A percentile compares a stretch with the other conserved stretches of the same genome.
Evolutionary conservation across 2,113 vertebrate genomes (phyloP).

Genomic region (Ceyx cyanopectus): DNA sequence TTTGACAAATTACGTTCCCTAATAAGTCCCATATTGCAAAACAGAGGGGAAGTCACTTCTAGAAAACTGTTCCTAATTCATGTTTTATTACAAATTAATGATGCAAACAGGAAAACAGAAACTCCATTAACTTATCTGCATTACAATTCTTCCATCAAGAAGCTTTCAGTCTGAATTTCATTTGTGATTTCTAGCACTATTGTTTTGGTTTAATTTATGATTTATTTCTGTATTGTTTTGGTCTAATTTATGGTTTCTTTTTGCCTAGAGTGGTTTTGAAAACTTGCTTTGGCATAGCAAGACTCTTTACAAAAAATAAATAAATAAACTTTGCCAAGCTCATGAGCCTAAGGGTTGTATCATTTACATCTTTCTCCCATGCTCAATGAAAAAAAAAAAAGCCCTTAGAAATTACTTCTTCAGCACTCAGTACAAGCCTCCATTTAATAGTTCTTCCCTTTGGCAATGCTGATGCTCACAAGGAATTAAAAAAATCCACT

Average conservation of each 20-base stretch:
- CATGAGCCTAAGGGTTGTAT: conserved; percentile 25
- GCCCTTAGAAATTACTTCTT: conserved; percentile 9
- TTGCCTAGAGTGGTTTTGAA: background rate
- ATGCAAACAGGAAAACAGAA: conserved; percentile 41
- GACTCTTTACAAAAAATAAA: background rate
- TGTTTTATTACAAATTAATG: conserved; percentile 47
- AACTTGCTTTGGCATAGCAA: conserved; percentile 9
- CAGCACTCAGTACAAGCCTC: background rate
- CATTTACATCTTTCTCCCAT: conserved; percentile 38
- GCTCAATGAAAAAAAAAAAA: conserved; percentile 3
- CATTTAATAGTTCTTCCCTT: conserved; percentile 36
- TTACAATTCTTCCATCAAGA: background rate
- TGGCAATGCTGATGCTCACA: background rate
- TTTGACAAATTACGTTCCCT: conserved; percentile 28
- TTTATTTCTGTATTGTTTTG: conserved; percentile 10
- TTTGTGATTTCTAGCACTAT: background rate
- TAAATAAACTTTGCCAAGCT: conserved; percentile 29
- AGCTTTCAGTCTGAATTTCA: background rate
- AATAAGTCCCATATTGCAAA: conserved; percentile 33
- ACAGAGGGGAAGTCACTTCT: conserved; percentile 4
- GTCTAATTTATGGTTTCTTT: background rate
- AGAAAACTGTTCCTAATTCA: conserved; percentile 29
- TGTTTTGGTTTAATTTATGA: background rate
- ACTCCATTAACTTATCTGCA: background rate
- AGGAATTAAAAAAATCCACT: background rate